phyloP scores from a whole-genome alignment of 2,113 vertebrate species.

The Dendrocopos noguchii region DNA sequence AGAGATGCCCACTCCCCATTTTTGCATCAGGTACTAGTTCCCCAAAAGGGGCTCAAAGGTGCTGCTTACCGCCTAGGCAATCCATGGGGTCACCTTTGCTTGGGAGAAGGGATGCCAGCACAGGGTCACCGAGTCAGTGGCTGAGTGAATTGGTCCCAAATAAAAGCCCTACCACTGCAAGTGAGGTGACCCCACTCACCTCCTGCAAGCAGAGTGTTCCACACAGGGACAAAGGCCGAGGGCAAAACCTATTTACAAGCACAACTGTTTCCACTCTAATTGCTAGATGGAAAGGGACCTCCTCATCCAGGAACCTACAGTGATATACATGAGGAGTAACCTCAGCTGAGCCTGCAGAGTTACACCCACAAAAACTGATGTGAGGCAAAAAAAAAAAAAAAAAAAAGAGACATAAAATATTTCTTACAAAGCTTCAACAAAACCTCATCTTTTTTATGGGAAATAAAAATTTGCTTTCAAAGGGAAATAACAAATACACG shows the following conservation, averaged over 20 bases:
- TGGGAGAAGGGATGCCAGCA: neutral
- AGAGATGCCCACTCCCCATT: slow-evolving; percentile 49
- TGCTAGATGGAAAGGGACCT: neutral
- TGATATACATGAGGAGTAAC: neutral
- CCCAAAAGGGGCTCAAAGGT: neutral
- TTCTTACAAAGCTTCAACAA: slow-evolving; percentile 44
- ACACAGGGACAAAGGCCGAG: neutral
- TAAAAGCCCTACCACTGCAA: neutral
- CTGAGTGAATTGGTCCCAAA: neutral
- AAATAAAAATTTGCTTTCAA: slow-evolving; percentile 72
- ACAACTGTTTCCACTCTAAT: neutral
- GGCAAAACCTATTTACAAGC: slow-evolving; percentile 14
- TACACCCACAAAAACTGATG: neutral
- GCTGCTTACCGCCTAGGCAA: neutral
- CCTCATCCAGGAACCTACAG: neutral
- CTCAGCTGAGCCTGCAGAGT: neutral
- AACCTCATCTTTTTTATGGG: slow-evolving; percentile 45
- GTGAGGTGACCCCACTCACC: neutral
- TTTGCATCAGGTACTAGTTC: slow-evolving; percentile 23
- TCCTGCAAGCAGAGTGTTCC: neutral
- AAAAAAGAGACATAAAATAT: neutral
- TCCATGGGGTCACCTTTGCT: fast-evolving
- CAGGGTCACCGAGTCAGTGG: neutral
- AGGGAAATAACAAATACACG: slow-evolving; percentile 73
- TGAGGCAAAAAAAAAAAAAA: neutral